These are phyloP conservation scores for Pseudanteris insignis DNA, from an alignment of 2,888 invertebrate species.

Conservation along the genomic window DNA sequence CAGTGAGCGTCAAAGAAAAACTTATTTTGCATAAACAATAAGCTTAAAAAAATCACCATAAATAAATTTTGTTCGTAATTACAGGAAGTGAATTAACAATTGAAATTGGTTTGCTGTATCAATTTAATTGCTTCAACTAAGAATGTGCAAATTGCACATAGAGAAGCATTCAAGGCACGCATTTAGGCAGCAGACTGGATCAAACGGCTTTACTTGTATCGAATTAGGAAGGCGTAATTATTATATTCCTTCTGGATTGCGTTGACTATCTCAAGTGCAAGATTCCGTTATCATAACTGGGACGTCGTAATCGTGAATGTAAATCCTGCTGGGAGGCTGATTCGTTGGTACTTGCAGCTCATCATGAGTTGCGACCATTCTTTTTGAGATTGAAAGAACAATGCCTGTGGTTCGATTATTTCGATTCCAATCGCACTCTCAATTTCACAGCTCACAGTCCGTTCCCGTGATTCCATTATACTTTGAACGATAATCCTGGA, in stretches of 20 bases:
- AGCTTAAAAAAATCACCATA: background rate
- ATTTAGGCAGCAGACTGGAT: slow-evolving; percentile 37
- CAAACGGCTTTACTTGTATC: slow-evolving; percentile 12
- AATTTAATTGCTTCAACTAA: slow-evolving; percentile 12
- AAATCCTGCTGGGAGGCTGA: slow-evolving; percentile 28
- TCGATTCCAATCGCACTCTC: slow-evolving; percentile 32
- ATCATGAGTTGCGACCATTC: slow-evolving; percentile 10
- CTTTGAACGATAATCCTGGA: slow-evolving; percentile 9
- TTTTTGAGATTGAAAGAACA: too few species aligned
- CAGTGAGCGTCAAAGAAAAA: too few species aligned
- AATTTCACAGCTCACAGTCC: slow-evolving; percentile 11
- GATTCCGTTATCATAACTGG: slow-evolving; percentile 43
- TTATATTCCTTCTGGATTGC: slow-evolving; percentile 38
- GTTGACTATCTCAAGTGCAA: slow-evolving; percentile 36
- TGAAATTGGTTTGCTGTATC: slow-evolving; percentile 12
- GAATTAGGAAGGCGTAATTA: slow-evolving; percentile 37
- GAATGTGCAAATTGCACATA: slow-evolving; percentile 13
- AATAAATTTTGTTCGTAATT: too few species aligned
- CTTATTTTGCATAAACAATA: background rate
- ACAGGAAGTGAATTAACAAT: slow-evolving; percentile 21
- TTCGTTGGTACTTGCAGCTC: slow-evolving; percentile 27
- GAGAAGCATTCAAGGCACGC: slow-evolving; percentile 11
- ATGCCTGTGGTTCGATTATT: slow-evolving; percentile 6
- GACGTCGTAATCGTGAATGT: slow-evolving; percentile 40
- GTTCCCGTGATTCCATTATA: slow-evolving; percentile 1